Evolutionary conservation across 2,888 invertebrate genomes (phyloP).

Genomic region (Desoria tigrina): DNA sequence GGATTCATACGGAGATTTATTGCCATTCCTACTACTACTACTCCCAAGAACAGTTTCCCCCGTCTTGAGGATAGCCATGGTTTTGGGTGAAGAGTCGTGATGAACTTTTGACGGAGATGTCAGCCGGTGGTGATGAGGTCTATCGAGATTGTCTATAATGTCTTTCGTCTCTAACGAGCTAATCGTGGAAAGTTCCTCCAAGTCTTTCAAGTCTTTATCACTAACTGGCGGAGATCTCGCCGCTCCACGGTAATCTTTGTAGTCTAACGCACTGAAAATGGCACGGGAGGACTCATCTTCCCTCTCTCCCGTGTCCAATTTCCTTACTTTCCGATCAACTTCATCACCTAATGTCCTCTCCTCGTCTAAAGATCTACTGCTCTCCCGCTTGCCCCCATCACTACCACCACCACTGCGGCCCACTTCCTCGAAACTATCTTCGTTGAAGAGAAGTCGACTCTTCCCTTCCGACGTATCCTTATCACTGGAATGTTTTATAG

Average conservation of each 20-base stretch:
- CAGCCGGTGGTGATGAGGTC: constrained; percentile 21
- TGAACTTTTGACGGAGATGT: constrained; percentile 25
- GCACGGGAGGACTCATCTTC: constrained; percentile 3
- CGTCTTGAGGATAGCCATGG: neutral
- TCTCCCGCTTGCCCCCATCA: neutral
- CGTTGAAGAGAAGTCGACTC: constrained; percentile 18
- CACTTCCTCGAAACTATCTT: constrained; percentile 23
- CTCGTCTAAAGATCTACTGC: neutral
- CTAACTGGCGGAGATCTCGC: constrained; percentile 68
- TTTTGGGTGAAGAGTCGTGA: constrained; percentile 21
- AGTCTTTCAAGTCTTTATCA: constrained; percentile 75
- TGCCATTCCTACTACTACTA: constrained; percentile 20
- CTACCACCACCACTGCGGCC: neutral
- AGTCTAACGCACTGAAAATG: constrained; percentile 73
- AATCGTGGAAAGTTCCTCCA: constrained; percentile 72
- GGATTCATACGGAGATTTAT: constrained; percentile 22
- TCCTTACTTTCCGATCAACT: constrained; percentile 24
- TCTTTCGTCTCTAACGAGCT: constrained; percentile 66
- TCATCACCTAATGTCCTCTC: neutral
- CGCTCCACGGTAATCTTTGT: constrained; percentile 66
- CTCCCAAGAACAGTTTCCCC: constrained; percentile 8
- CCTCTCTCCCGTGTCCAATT: constrained; percentile 16
- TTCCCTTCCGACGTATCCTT: neutral
- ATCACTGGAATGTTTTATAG: constrained; percentile 22
- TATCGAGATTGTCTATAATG: constrained; percentile 43